Conservation (phyloP, 2,888 invertebrate genomes). For the Eupithecia tripunctaria region DNA sequence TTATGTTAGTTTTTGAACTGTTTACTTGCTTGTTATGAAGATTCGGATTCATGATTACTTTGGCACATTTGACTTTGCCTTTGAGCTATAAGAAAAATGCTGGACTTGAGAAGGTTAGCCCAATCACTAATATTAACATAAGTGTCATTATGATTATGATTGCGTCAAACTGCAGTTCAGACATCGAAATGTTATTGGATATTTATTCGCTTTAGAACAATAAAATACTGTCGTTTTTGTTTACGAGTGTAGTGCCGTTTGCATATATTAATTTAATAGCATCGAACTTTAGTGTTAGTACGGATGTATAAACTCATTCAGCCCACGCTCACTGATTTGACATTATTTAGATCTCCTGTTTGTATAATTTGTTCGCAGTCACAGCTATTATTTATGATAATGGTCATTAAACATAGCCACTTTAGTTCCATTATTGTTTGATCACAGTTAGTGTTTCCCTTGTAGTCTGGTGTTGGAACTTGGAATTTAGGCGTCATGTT, state of each 20-base stretch:
- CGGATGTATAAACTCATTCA: slow-evolving; percentile 9
- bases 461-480: slow-evolving; percentile 1
- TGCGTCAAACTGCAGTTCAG: neutral
- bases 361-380: slow-evolving; percentile 14
- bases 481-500: neutral
- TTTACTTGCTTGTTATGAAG: neutral
- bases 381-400: slow-evolving; percentile 12
- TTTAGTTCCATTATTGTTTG: slow-evolving; percentile 5
- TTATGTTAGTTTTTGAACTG: slow-evolving; percentile 22
- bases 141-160: neutral
- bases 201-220: slow-evolving; percentile 5
- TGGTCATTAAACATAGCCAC: slow-evolving; percentile 8
- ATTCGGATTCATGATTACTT: neutral
- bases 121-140: neutral
- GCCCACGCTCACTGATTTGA: slow-evolving; percentile 12
- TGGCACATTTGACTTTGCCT: neutral
- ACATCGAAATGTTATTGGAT: neutral
- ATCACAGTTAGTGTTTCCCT: neutral
- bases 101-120: neutral
- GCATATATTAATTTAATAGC: slow-evolving; percentile 12
- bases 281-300: slow-evolving; percentile 14
- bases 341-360: slow-evolving; percentile 18
- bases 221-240: slow-evolving; percentile 14
- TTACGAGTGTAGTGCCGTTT: slow-evolving; percentile 13
- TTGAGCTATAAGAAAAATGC: neutral